These are phyloP conservation scores for Siniperca obscura DNA, from an alignment of 2,797 vertebrate species.

Conservation along the genomic window DNA sequence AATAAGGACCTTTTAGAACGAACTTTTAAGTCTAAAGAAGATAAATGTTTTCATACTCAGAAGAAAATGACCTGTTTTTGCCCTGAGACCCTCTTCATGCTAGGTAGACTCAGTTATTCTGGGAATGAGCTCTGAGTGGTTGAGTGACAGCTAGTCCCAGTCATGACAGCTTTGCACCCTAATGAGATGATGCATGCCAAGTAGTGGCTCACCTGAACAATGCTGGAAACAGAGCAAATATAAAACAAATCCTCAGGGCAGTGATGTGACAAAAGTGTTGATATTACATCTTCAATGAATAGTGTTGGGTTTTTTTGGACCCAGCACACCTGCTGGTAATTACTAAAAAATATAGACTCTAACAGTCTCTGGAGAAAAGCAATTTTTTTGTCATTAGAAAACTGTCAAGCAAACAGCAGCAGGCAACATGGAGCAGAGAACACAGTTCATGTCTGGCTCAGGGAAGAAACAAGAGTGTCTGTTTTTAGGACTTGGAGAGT, in stretches of 20 bases:
- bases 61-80: slow-evolving; percentile 22
- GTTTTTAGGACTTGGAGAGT: slow-evolving; percentile 74
- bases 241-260: slow-evolving; percentile 29
- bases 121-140: background rate
- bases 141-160: slow-evolving; percentile 26
- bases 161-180: slow-evolving; percentile 5
- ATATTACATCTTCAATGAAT: slow-evolving; percentile 31
- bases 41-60: background rate
- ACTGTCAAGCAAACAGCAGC: slow-evolving; percentile 75
- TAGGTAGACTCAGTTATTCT: slow-evolving; percentile 14
- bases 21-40: background rate
- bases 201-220: slow-evolving; percentile 22
- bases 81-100: background rate
- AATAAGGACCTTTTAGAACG: background rate
- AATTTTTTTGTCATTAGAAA: slow-evolving; percentile 66
- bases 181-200: slow-evolving; percentile 26
- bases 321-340: slow-evolving; percentile 67
- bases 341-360: slow-evolving; percentile 36
- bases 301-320: slow-evolving; percentile 16
- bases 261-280: slow-evolving; percentile 47
- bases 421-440: slow-evolving; percentile 60
- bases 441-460: slow-evolving; percentile 66
- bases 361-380: slow-evolving; percentile 49
- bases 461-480: slow-evolving; percentile 69
- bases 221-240: slow-evolving; percentile 16